Conservation (phyloP, 2,113 vertebrate genomes). For the Bubalus kerabau region DNA sequence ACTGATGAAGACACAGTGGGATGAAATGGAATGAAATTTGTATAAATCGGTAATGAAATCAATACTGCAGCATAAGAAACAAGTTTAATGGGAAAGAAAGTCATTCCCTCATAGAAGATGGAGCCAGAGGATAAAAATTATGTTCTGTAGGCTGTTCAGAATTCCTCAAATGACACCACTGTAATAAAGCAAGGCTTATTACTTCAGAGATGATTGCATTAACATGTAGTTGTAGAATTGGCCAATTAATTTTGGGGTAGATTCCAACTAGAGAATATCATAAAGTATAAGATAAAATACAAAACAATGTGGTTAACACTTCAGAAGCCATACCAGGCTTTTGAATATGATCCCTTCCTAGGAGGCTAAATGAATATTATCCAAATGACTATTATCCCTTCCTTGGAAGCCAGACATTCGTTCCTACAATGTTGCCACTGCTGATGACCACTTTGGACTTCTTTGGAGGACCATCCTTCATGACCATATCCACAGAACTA, state of each 20-base stretch:
- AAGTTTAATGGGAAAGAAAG: not conserved
- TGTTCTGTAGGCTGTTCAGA: not conserved
- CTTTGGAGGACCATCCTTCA: not conserved
- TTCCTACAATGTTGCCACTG: not conserved
- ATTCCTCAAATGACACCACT: not conserved
- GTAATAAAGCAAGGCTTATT: not conserved
- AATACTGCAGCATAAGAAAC: not conserved
- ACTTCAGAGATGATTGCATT: not conserved
- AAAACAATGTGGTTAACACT: not conserved
- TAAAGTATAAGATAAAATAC: not conserved
- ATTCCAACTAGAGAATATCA: not conserved
- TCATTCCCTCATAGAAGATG: not conserved
- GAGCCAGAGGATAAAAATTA: not conserved
- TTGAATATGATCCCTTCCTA: not conserved
- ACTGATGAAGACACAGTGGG: not conserved
- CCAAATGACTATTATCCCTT: not conserved
- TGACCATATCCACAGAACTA: not conserved
- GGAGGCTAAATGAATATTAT: not conserved
- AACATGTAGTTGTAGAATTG: not conserved
- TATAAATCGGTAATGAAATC: accelerated
- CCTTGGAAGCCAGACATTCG: not conserved
- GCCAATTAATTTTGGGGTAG: not conserved
- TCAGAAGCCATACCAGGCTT: not conserved
- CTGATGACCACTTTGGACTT: not conserved
- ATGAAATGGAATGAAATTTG: not conserved